phyloP scores from a whole-genome alignment of 2,797 vertebrate genomes.

The Sebastolobus alascanus region DNA sequence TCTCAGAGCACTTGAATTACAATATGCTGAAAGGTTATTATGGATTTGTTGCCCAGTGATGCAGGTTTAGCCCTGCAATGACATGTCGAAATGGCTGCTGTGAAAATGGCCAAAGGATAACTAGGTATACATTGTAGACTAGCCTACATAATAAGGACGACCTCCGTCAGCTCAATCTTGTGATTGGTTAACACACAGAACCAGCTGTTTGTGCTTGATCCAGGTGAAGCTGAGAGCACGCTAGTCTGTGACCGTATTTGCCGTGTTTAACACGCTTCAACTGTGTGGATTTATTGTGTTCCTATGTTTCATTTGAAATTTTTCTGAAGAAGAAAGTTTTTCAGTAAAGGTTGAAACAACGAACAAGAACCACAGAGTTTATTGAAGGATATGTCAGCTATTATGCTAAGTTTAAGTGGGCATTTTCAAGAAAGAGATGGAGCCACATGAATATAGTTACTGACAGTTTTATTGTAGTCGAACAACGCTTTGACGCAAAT shows the following conservation, averaged over 20 bases:
- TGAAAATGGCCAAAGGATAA: too few relatives aligned
- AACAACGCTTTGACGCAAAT: background rate
- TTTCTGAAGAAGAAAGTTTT: background rate
- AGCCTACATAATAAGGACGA: too few relatives aligned
- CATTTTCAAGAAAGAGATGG: background rate
- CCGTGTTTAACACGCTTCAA: background rate
- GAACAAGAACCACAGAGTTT: background rate
- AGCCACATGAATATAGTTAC: background rate
- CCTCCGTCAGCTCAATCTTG: too few relatives aligned
- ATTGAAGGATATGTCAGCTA: background rate
- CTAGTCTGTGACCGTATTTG: background rate
- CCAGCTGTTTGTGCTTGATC: background rate
- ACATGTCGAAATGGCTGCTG: too few relatives aligned
- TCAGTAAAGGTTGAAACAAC: background rate
- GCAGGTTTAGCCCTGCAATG: too few relatives aligned
- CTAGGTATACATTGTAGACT: too few relatives aligned
- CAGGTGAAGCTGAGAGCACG: background rate
- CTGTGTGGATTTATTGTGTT: background rate
- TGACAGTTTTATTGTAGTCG: background rate
- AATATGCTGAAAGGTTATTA: too few relatives aligned
- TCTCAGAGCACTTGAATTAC: too few relatives aligned
- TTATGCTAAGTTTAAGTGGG: background rate
- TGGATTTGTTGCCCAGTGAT: too few relatives aligned
- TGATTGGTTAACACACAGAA: background rate
- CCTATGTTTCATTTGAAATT: background rate